Evolutionary conservation across 1,140 invertebrate species (phyloP).

Genomic region (Diprion similis): DNA sequence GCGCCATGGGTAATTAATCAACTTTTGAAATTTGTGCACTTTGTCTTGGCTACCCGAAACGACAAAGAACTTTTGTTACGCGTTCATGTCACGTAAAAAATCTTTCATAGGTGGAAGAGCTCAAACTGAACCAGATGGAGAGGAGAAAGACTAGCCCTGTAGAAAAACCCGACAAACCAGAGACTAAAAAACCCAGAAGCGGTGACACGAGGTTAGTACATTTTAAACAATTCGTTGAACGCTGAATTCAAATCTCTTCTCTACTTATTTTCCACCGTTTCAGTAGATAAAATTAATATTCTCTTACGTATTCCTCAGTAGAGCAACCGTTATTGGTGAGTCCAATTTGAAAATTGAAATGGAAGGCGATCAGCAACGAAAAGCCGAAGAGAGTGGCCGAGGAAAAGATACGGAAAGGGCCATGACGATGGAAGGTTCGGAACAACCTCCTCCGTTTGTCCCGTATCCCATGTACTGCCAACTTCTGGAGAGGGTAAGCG

Average conservation of each 20-base stretch:
- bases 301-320: background rate
- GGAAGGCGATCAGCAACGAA: slow-evolving; percentile 29
- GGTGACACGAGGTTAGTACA: background rate
- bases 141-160: slow-evolving; percentile 43
- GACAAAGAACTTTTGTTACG: no score
- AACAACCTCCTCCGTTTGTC: slow-evolving; percentile 47
- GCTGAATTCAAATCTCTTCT: background rate
- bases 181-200: slow-evolving; percentile 1
- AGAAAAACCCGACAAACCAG: slow-evolving; percentile 40
- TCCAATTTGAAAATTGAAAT: slow-evolving; percentile 34
- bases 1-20: slow-evolving; percentile 52
- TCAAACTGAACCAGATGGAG: slow-evolving; percentile 57
- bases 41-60: no score
- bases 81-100: no score
- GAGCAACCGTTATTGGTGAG: slow-evolving; percentile 27
- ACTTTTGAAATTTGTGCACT: no score
- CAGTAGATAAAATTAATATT: slow-evolving; percentile 17
- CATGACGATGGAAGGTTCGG: slow-evolving; percentile 25
- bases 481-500: slow-evolving; percentile 54
- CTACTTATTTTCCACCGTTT: slow-evolving; percentile 12
- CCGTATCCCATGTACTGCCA: slow-evolving; percentile 56
- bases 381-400: slow-evolving; percentile 35
- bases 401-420: slow-evolving; percentile 44
- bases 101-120: slow-evolving; percentile 49
- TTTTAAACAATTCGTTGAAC: background rate